Conservation (phyloP, 1,140 invertebrate species). For the Hyles vespertilio region DNA sequence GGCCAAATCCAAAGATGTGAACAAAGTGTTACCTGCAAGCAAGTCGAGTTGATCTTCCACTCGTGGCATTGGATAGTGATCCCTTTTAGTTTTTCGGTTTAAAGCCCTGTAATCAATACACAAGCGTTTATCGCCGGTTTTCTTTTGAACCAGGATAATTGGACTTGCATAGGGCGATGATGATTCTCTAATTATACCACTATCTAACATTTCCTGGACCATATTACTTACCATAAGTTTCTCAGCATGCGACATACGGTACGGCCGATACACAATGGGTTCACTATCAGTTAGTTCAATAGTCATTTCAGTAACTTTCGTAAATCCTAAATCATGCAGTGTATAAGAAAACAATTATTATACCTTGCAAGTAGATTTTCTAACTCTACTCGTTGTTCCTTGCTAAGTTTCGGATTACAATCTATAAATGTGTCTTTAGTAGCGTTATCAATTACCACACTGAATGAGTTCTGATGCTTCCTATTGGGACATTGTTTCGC, state of each 20-base stretch:
- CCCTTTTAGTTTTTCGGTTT: neutral
- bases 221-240: neutral
- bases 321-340: too few species aligned
- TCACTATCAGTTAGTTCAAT: too few species aligned
- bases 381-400: neutral
- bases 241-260: neutral
- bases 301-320: too few species aligned
- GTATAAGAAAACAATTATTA: neutral
- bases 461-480: neutral
- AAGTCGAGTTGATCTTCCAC: conserved; percentile 5
- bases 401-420: neutral
- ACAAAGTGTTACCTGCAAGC: too few species aligned
- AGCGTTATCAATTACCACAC: neutral
- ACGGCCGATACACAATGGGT: too few species aligned
- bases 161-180: neutral
- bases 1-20: neutral
- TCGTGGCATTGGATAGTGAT: neutral
- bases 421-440: neutral
- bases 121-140: neutral
- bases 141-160: neutral
- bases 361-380: neutral
- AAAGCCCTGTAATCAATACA: neutral
- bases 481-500: too few species aligned
- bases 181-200: neutral
- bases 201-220: neutral